A percentile compares a stretch with the other conserved stretches of the same genome.
Conservation (phyloP, 2,113 vertebrate species). For the Tor tambroides region DNA sequence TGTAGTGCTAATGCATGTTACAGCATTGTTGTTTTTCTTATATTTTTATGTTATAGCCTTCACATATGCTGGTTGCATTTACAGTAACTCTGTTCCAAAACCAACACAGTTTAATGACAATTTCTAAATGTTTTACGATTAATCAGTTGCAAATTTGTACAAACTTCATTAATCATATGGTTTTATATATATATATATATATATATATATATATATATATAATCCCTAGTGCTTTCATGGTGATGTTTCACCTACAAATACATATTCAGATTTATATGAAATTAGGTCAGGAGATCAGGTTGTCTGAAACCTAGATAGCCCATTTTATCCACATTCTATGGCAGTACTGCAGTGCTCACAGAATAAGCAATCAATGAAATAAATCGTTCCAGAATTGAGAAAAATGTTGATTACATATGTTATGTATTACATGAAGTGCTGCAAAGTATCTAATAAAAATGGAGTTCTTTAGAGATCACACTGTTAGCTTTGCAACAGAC, state of each 20-base stretch:
- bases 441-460: no score
- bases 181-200: no score
- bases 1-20: neutral
- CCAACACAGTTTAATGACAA: neutral
- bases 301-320: neutral
- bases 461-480: no score
- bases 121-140: neutral
- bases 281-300: neutral
- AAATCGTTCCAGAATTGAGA: no score
- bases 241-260: no score
- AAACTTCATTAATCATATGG: neutral
- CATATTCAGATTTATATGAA: neutral
- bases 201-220: no score
- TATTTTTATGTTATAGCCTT: neutral
- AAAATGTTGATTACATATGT: no score
- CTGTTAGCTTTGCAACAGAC: neutral
- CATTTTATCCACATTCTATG: neutral
- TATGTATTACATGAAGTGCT: no score
- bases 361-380: neutral
- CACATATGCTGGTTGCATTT: neutral
- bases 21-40: neutral
- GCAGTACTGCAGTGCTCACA: neutral
- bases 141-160: neutral
- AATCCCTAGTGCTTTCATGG: neutral
- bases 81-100: neutral